Evolutionary conservation across 2,888 invertebrate genomes (phyloP).

Genomic region (Capitulum mitella): DNA sequence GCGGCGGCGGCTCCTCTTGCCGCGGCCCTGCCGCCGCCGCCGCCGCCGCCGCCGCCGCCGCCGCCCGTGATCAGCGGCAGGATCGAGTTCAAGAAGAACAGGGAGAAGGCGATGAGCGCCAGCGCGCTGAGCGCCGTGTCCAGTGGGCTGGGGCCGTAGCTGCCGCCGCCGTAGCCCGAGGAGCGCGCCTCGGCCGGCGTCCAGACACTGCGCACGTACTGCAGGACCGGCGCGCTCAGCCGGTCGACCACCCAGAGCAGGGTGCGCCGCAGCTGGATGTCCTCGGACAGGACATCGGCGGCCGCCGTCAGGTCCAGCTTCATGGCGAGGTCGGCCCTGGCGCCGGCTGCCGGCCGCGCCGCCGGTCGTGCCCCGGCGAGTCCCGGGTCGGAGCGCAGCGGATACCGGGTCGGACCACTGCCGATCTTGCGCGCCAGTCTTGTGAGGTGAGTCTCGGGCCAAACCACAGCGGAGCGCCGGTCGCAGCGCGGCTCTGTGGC

Average conservation of each 20-base stretch:
- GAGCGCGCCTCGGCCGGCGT: not conserved
- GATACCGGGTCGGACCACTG: too few relatives aligned
- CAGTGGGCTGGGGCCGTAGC: conserved; percentile 25
- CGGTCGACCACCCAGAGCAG: not conserved
- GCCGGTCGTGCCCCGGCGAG: too few relatives aligned
- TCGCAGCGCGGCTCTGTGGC: too few relatives aligned
- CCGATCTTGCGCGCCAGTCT: too few relatives aligned
- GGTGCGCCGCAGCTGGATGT: not conserved
- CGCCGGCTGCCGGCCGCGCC: too few relatives aligned
- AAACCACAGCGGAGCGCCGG: too few relatives aligned
- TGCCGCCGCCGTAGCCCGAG: not conserved
- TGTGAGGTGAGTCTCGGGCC: too few relatives aligned
- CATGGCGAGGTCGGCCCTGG: not conserved
- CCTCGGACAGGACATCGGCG: not conserved
- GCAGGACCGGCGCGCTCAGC: not conserved
- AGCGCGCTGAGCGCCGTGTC: conserved; percentile 30
- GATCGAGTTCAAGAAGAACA: conserved; percentile 31
- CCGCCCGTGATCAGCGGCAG: conserved; percentile 27
- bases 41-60: not conserved
- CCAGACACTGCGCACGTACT: not conserved
- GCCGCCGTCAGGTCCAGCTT: not conserved
- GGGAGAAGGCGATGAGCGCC: conserved; percentile 30
- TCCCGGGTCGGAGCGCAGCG: too few relatives aligned
- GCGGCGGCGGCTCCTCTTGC: not conserved
- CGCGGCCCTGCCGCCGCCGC: not conserved